Conservation (phyloP, 2,888 invertebrate species). For the Lasioglossum villosulum region DNA sequence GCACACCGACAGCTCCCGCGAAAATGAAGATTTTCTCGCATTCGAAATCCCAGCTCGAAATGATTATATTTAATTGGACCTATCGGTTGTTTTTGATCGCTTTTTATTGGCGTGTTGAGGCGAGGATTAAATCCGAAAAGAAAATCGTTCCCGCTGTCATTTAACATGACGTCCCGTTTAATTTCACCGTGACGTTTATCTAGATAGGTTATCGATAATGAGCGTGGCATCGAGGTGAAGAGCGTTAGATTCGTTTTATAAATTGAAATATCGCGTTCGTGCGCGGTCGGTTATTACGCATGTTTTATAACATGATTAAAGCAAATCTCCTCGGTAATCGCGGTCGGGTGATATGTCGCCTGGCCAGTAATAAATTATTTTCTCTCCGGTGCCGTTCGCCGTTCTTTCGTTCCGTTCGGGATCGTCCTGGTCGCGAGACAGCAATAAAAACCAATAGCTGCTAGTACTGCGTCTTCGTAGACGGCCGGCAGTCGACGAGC, state of each 20-base stretch:
- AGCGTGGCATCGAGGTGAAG: background rate
- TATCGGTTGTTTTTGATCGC: background rate
- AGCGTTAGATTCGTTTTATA: conserved; percentile 13
- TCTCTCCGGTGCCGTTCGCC: background rate
- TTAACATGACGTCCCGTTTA: background rate
- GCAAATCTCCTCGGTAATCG: conserved; percentile 32
- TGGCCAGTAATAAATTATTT: conserved; percentile 22
- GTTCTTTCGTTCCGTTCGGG: background rate
- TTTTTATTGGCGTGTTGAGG: background rate
- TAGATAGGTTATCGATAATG: conserved; percentile 1
- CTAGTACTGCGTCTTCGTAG: background rate
- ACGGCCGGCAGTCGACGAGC: background rate
- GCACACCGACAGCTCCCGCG: background rate
- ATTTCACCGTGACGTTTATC: background rate
- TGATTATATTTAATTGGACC: background rate
- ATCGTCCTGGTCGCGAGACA: background rate
- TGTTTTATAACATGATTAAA: conserved; percentile 31
- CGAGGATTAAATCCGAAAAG: background rate
- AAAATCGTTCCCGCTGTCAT: background rate
- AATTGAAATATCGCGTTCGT: conserved; percentile 25
- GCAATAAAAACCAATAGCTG: background rate
- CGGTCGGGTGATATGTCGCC: conserved; percentile 8
- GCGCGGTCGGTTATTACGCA: background rate
- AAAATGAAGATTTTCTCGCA: background rate
- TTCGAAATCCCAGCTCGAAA: background rate